These are phyloP conservation scores for Lasioglossum lativentre DNA, from an alignment of 2,888 invertebrate species.

Conservation along the genomic window DNA sequence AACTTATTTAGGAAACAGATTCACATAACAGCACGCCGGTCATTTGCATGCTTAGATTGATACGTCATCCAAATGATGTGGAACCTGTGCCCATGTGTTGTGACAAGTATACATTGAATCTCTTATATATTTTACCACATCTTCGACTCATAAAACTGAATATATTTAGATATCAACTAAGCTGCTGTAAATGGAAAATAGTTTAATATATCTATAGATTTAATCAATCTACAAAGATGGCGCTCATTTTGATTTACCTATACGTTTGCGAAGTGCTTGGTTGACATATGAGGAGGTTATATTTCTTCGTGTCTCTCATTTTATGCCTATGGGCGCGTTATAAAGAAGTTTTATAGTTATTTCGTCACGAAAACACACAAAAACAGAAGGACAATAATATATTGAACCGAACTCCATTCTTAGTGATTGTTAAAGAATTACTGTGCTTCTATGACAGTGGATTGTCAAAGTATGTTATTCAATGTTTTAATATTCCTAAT, in stretches of 20 bases:
- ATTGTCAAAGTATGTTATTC: constrained; percentile 61
- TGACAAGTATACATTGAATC: background rate
- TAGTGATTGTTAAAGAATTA: constrained; percentile 33
- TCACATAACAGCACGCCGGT: constrained; percentile 2
- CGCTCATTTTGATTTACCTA: constrained; percentile 55
- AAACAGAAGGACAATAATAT: background rate
- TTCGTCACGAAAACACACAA: background rate
- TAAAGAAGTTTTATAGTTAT: constrained; percentile 31
- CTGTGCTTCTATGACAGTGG: constrained; percentile 55
- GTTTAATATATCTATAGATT: constrained; percentile 13
- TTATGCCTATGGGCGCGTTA: constrained; percentile 15
- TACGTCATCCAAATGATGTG: constrained; percentile 50
- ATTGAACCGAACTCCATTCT: background rate
- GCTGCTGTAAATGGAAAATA: background rate
- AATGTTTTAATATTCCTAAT: constrained; percentile 15
- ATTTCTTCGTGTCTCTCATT: constrained; percentile 27
- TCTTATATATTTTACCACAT: background rate
- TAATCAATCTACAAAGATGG: constrained; percentile 51
- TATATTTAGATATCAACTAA: background rate
- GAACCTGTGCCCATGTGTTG: constrained; percentile 42
- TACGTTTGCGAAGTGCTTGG: constrained; percentile 41
- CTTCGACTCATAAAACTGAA: background rate
- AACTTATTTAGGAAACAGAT: constrained; percentile 14
- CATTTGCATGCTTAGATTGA: constrained; percentile 9
- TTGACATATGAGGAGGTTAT: constrained; percentile 65